phyloP scores from a whole-genome alignment of 2,888 invertebrate genomes.

The Ganaspis brasiliensis region DNA sequence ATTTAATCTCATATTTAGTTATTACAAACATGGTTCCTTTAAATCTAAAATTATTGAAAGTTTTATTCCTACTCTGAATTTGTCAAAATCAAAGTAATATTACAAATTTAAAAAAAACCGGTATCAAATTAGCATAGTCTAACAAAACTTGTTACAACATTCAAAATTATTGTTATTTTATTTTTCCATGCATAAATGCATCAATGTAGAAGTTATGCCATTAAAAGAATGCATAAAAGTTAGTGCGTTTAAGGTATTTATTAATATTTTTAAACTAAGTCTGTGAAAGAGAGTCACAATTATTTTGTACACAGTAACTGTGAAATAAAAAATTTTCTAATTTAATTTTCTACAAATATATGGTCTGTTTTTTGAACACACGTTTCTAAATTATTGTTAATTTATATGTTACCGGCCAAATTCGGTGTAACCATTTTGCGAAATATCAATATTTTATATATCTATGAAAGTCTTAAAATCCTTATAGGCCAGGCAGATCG shows the following conservation, averaged over 20 bases:
- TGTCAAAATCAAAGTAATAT: neutral
- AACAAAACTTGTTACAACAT: neutral
- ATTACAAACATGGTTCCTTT: neutral
- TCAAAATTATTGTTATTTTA: neutral
- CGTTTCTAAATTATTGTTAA: too few species aligned
- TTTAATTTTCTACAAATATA: neutral
- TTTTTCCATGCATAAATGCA: neutral
- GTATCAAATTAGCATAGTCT: too few species aligned
- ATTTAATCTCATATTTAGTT: neutral
- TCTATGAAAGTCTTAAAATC: too few species aligned
- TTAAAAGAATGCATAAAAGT: neutral
- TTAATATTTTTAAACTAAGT: too few species aligned
- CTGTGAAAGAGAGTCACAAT: neutral
- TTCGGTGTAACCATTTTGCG: too few species aligned
- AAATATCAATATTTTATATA: too few species aligned
- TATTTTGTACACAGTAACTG: conserved; percentile 23
- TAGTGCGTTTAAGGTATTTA: neutral
- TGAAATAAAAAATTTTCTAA: conserved; percentile 5
- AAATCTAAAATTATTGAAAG: neutral
- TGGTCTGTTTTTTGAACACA: too few species aligned
- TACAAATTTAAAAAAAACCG: neutral
- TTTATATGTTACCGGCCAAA: too few species aligned
- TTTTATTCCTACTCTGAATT: neutral
- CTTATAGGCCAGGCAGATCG: too few species aligned
- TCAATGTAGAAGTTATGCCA: neutral